These are phyloP conservation scores for Recurvirostra avosetta DNA, from an alignment of 2,113 vertebrate species.

Conservation along the genomic window DNA sequence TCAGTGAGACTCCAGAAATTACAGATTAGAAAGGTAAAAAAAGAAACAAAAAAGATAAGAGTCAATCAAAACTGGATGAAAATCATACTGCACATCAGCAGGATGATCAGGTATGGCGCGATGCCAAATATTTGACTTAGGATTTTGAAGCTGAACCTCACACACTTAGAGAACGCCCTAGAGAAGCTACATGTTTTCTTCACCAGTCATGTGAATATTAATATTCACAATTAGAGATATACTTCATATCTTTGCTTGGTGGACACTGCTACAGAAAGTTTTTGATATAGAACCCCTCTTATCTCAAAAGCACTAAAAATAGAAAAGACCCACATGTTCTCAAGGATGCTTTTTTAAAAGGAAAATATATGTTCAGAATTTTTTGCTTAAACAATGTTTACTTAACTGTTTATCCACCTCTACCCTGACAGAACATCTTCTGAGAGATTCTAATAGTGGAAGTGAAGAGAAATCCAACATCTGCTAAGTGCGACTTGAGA, in stretches of 20 bases:
- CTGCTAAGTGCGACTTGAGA: neutral
- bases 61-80: neutral
- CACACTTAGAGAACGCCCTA: neutral
- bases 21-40: neutral
- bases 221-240: neutral
- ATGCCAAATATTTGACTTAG: neutral
- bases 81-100: neutral
- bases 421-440: neutral
- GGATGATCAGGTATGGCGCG: neutral
- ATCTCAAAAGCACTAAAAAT: neutral
- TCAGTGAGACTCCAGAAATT: neutral
- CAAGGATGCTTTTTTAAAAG: neutral
- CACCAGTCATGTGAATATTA: neutral
- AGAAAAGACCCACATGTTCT: neutral
- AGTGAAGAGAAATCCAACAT: neutral
- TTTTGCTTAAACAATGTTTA: neutral
- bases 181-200: neutral
- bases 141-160: neutral
- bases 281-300: neutral
- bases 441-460: neutral
- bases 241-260: neutral
- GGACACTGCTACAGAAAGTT: neutral
- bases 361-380: neutral
- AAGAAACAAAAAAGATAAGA: neutral
- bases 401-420: neutral